phyloP scores from a whole-genome alignment of 2,888 invertebrate species.

The Physocephala rufipes region DNA sequence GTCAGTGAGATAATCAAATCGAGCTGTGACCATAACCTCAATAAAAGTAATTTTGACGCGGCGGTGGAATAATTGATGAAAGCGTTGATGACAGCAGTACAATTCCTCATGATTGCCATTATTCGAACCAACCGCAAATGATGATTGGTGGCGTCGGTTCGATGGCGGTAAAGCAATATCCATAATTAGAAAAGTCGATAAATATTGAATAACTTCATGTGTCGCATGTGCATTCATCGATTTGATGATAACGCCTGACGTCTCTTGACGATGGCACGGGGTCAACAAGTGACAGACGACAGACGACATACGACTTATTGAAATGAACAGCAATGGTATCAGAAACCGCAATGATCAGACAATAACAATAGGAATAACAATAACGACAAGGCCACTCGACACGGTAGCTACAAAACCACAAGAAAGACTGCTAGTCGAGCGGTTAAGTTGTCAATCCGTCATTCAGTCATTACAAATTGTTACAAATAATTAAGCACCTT shows the following conservation, averaged over 20 bases:
- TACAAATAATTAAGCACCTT: too few species aligned
- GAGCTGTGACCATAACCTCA: too few species aligned
- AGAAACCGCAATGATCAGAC: slow-evolving; percentile 5
- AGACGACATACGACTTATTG: neutral
- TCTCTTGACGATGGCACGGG: neutral
- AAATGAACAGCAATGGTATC: slow-evolving; percentile 11
- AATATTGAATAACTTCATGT: slow-evolving; percentile 27
- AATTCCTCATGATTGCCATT: neutral
- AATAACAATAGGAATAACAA: slow-evolving; percentile 19
- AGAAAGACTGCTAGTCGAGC: neutral
- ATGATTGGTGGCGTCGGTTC: neutral
- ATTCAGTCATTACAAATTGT: neutral
- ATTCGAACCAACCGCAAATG: slow-evolving; percentile 9
- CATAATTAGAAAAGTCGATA: slow-evolving; percentile 30
- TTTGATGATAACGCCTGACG: neutral
- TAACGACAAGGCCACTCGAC: slow-evolving; percentile 4
- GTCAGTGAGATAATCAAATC: too few species aligned
- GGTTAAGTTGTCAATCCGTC: neutral
- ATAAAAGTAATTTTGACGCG: too few species aligned
- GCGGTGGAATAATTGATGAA: neutral
- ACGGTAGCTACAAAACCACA: slow-evolving; percentile 32
- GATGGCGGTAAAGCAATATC: slow-evolving; percentile 25
- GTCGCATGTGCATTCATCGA: slow-evolving; percentile 28
- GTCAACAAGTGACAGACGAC: neutral
- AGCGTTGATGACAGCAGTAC: neutral